Evolutionary conservation across 2,113 vertebrate genomes (phyloP).

Genomic region (Neogobius melanostomus): DNA sequence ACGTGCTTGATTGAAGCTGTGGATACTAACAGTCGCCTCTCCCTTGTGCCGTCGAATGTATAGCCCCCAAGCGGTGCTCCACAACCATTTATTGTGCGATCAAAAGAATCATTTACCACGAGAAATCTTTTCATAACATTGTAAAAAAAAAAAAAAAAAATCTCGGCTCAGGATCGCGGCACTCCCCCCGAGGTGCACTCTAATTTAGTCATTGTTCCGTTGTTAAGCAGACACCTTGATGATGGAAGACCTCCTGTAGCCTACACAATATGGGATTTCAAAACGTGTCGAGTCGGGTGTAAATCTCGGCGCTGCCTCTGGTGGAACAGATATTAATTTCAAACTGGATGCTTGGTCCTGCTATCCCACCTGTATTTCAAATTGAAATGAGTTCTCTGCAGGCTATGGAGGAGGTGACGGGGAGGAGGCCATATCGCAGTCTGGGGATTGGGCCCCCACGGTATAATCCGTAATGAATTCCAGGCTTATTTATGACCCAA

Average conservation of each 20-base stretch:
- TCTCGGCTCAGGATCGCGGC: conserved; percentile 40
- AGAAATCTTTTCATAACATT: conserved; percentile 66
- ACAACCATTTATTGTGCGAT: conserved; percentile 68
- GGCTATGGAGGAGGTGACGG: conserved; percentile 58
- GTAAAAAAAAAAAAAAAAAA: conserved; percentile 48
- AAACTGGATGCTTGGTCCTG: conserved; percentile 63
- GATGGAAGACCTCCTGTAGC: conserved; percentile 67
- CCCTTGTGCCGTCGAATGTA: conserved; percentile 55
- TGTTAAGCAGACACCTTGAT: conserved; percentile 72
- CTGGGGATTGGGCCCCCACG: conserved; percentile 51
- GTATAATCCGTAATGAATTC: conserved; percentile 72
- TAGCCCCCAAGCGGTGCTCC: conserved; percentile 49
- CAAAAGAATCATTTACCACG: conserved; percentile 66
- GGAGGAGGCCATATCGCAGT: conserved; percentile 43
- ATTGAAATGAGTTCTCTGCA: conserved; percentile 70
- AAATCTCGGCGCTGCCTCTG: conserved; percentile 70
- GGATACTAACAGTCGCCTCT: conserved; percentile 47
- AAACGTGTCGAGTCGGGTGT: conserved; percentile 68
- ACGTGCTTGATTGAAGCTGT: conserved; percentile 28
- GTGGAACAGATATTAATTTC: conserved; percentile 77
- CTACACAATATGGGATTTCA: conserved; percentile 68
- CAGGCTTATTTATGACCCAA: conserved; percentile 74
- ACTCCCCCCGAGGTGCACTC: conserved; percentile 48
- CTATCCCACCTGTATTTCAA: conserved; percentile 64
- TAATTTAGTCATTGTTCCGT: conserved; percentile 63